Percentiles rank a stretch among this genome's conserved stretches.
Evolutionary conservation across 2,113 vertebrate species (phyloP).

Genomic region (Sus scrofa): DNA sequence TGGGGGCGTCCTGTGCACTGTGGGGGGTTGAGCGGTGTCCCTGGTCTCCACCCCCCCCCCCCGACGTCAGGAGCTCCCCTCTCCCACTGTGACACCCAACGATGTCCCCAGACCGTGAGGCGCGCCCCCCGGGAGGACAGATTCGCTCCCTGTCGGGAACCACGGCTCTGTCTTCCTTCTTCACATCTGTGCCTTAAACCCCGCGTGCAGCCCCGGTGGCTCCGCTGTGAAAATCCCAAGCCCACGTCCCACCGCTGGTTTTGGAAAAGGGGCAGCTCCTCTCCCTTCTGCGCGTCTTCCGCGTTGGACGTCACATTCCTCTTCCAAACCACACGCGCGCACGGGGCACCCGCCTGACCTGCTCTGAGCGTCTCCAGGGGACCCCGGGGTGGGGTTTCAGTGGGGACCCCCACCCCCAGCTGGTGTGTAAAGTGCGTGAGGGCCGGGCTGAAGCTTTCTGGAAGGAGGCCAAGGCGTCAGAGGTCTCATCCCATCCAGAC

Average conservation of each 20-base stretch:
- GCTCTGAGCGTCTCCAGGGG: background rate
- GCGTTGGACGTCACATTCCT: background rate
- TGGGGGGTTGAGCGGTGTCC: too few relatives aligned
- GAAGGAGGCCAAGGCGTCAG: background rate
- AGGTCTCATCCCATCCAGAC: background rate
- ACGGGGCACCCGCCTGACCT: rapidly evolving
- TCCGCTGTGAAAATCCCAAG: too few relatives aligned
- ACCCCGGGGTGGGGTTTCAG: background rate
- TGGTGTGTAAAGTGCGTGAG: too few relatives aligned
- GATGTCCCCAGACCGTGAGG: too few relatives aligned
- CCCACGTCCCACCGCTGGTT: rapidly evolving
- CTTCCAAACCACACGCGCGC: background rate
- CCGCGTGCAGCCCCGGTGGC: rapidly evolving
- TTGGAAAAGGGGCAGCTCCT: background rate
- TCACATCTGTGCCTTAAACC: too few relatives aligned
- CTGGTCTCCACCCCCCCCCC: too few relatives aligned
- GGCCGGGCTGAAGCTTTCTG: too few relatives aligned
- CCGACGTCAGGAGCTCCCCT: too few relatives aligned
- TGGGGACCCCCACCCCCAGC: background rate
- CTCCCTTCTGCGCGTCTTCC: rapidly evolving
- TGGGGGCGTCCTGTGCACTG: too few relatives aligned
- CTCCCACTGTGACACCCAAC: too few relatives aligned
- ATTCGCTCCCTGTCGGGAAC: rapidly evolving
- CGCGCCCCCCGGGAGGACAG: too few relatives aligned
- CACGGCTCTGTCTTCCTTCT: background rate